Conservation (phyloP, 2,888 invertebrate species). For the Drosophila nigricruria region DNA sequence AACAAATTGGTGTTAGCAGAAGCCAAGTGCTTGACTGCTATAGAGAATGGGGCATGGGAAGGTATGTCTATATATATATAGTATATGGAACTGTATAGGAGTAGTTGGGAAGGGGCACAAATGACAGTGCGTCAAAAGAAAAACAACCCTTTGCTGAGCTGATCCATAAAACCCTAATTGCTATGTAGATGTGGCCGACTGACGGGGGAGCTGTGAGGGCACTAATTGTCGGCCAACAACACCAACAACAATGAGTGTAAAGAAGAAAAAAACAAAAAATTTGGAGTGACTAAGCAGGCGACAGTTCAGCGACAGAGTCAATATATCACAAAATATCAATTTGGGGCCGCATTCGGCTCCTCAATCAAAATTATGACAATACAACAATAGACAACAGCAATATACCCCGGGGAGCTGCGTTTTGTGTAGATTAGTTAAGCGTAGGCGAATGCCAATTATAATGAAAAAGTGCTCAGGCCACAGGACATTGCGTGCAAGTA, state of each 20-base stretch:
- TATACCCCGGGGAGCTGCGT: constrained; percentile 65
- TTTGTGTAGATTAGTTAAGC: constrained; percentile 78
- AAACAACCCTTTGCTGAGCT: constrained; percentile 64
- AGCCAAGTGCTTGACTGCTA: constrained; percentile 71
- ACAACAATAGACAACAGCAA: constrained; percentile 53
- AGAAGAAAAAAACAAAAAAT: neutral
- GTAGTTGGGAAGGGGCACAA: constrained; percentile 21
- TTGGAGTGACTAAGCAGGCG: constrained; percentile 73
- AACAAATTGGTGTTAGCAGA: constrained; percentile 81
- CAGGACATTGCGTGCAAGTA: constrained; percentile 60
- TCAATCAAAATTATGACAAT: constrained; percentile 84
- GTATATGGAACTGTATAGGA: neutral
- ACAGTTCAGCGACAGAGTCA: constrained; percentile 71
- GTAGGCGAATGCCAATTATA: constrained; percentile 70
- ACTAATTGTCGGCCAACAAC: constrained; percentile 56
- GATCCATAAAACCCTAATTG: constrained; percentile 69
- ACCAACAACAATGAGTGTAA: constrained; percentile 7
- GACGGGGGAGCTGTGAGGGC: constrained; percentile 16
- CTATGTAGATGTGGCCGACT: constrained; percentile 62
- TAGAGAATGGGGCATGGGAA: neutral
- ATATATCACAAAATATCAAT: constrained; percentile 80
- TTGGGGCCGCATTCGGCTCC: constrained; percentile 69
- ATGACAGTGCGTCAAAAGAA: constrained; percentile 65
- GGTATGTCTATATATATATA: constrained; percentile 10
- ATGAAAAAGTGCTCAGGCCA: constrained; percentile 64